Conservation (phyloP, 2,888 invertebrate species). For the Hedychridium roseum region DNA sequence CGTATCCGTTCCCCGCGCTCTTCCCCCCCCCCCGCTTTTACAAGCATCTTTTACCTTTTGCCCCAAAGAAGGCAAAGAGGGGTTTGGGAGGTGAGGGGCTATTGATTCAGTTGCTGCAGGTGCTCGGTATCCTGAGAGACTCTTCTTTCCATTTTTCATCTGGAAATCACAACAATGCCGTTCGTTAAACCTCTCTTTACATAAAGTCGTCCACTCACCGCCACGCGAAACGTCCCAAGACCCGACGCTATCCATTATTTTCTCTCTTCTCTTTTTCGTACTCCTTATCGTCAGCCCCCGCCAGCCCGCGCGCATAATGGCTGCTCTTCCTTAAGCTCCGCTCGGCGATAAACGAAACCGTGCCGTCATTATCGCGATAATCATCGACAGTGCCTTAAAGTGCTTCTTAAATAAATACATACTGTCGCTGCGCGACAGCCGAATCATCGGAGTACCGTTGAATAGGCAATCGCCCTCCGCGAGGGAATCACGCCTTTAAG, state of each 20-base stretch:
- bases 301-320: conserved; percentile 15
- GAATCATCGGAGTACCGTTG: too few species aligned
- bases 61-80: too few species aligned
- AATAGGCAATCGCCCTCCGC: too few species aligned
- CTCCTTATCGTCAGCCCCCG: too few species aligned
- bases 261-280: conserved; percentile 2
- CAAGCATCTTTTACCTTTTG: conserved; percentile 14
- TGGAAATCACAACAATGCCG: conserved; percentile 30
- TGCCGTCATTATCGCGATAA: conserved; percentile 18
- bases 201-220: conserved; percentile 18
- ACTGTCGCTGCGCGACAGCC: too few species aligned
- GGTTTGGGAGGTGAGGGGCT: too few species aligned
- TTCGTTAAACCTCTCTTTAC: conserved; percentile 33
- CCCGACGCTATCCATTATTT: conserved; percentile 17
- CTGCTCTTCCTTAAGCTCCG: conserved; percentile 11
- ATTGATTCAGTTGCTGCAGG: conserved; percentile 33
- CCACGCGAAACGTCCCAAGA: not conserved
- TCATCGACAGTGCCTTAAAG: not conserved
- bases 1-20: not conserved
- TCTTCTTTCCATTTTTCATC: conserved; percentile 34
- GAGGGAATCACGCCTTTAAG: too few species aligned
- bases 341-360: conserved; percentile 1
- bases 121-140: conserved; percentile 9
- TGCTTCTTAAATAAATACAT: not conserved
- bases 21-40: not conserved